Evolutionary conservation across 2,888 invertebrate genomes (phyloP).

Genomic region (Rotaria macrura): DNA sequence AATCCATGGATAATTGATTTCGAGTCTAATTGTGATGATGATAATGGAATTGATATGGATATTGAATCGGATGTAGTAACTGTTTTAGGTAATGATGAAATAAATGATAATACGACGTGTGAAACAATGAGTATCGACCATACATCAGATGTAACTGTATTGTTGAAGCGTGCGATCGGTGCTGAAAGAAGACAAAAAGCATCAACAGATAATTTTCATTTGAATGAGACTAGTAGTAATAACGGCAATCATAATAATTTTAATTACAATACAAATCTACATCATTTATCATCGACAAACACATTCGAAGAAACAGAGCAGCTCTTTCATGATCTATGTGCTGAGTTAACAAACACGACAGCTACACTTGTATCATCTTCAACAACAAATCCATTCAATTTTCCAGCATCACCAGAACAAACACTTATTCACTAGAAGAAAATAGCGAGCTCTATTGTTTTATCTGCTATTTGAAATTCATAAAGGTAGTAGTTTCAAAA

Average conservation of each 20-base stretch:
- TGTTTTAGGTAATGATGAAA: neutral
- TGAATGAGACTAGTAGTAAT: neutral
- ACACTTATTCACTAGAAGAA: neutral
- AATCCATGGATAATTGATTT: neutral
- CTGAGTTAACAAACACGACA: neutral
- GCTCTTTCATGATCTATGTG: neutral
- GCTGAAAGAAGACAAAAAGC: neutral
- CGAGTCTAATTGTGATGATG: neutral
- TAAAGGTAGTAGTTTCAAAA: neutral
- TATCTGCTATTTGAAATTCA: no score
- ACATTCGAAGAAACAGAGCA: neutral
- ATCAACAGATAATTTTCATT: neutral
- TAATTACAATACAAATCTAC: neutral
- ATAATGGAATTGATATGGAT: neutral
- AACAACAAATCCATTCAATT: neutral
- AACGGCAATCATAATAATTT: no score
- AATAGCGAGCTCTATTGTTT: neutral
- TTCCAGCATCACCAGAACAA: neutral
- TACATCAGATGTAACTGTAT: neutral
- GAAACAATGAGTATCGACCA: conserved; percentile 17
- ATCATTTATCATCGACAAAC: neutral
- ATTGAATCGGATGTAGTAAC: neutral
- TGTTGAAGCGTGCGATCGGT: neutral
- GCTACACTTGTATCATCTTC: neutral
- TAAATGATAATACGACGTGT: neutral